Percentiles rank a stretch among this genome's conserved stretches.
phyloP scores from a whole-genome alignment of 35 echinoderm and acorn worm species.

The Lytechinus pictus region DNA sequence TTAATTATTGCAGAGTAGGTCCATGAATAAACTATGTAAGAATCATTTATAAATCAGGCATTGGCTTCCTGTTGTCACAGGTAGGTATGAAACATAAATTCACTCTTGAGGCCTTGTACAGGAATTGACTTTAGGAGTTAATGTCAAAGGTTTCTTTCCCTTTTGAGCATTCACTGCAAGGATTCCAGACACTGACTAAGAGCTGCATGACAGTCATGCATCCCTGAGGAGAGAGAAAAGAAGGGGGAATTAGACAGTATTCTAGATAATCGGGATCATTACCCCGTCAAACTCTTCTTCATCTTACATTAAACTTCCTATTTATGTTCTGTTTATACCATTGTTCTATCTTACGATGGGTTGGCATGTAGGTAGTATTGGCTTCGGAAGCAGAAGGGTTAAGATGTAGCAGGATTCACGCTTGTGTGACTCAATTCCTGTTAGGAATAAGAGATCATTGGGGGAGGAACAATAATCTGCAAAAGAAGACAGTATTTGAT shows the following conservation, averaged over 20 bases:
- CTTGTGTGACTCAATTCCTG: background rate
- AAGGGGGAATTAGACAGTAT: background rate
- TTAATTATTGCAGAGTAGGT: too few relatives aligned
- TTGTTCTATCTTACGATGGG: background rate
- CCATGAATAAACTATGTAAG: too few relatives aligned
- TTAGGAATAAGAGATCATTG: background rate
- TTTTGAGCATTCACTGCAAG: background rate
- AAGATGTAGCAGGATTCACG: background rate
- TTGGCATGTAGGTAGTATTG: background rate
- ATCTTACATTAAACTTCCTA: background rate
- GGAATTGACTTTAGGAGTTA: background rate
- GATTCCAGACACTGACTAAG: constrained; percentile 1
- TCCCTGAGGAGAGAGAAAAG: background rate
- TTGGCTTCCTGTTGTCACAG: too few relatives aligned
- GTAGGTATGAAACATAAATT: too few relatives aligned
- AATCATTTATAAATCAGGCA: too few relatives aligned
- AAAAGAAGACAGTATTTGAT: background rate
- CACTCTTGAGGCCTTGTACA: background rate
- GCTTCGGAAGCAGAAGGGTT: background rate
- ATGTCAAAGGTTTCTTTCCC: background rate
- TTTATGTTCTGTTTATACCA: background rate
- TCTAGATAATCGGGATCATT: background rate
- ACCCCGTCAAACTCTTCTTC: background rate
- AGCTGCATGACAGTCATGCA: background rate
- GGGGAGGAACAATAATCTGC: background rate